These are phyloP conservation scores for Coenonympha glycerion DNA, from an alignment of 2,888 invertebrate species.

Conservation along the genomic window DNA sequence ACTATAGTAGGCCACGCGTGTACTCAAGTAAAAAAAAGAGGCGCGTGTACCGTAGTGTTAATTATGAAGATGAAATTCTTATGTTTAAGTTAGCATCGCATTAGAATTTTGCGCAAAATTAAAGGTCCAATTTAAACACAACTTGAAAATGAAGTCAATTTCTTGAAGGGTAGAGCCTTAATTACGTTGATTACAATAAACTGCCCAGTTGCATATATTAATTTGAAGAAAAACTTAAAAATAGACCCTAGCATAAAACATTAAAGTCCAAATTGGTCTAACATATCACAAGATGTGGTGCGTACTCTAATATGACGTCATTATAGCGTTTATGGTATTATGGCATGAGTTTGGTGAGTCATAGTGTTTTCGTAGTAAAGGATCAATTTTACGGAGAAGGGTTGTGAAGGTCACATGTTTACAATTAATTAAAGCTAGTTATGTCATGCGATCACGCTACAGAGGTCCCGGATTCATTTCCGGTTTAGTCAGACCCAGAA, in stretches of 20 bases:
- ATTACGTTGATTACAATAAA: background rate
- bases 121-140: background rate
- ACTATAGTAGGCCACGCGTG: no score
- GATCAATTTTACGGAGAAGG: constrained; percentile 3
- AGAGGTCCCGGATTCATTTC: background rate
- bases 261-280: background rate
- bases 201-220: no score
- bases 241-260: background rate
- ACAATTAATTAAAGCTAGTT: background rate
- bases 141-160: background rate
- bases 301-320: background rate
- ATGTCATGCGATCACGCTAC: background rate
- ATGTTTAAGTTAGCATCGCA: background rate
- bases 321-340: background rate
- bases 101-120: background rate
- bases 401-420: background rate
- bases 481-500: background rate
- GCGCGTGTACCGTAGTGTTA: no score
- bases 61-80: background rate
- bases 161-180: background rate
- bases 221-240: background rate
- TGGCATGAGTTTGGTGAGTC: background rate
- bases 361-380: background rate
- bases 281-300: background rate
- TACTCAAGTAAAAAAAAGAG: no score